Evolutionary conservation across 2,797 vertebrate species (phyloP), one percentile per base, ranked within the genome.

Genomic region (Myripristis murdjan): DNA sequence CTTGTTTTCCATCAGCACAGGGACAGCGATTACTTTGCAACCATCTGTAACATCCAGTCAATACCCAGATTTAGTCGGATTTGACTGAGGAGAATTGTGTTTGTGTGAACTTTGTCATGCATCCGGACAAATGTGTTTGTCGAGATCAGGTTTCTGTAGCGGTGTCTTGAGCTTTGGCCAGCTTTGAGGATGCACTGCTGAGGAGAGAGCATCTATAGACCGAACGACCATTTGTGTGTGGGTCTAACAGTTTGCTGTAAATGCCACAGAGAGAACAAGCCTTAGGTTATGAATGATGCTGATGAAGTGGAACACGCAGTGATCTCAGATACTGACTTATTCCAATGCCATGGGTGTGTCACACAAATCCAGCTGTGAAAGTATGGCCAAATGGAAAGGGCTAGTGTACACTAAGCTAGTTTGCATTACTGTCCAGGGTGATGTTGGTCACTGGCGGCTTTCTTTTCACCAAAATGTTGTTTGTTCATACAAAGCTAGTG

Each of bases 401-500:
- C 31, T 61, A 53, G 22, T 65, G 62, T 63, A 24, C 20, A 64
- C 44, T 18, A 28, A 46, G 59, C 20, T 23, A 14, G 53, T 41
- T 11, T 33, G 11, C 37, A 11, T 11, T 39, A 39, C 37, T 39
- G 37, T 39, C 11, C 37, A 39, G 37, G 37, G 11, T 39, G 20
- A 10, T 57, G 64, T 39, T 23, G 26, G 28, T 54, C 47, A 52
- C 22, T 33, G 28, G 28, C 64, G 1, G 22, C 55, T 66, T 49
- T 47, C 4, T 61, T 47, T 64, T 23, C 2, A 48, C 20, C 58
- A 55, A 41, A 52, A 46, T 71, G 26, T 18, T 31, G 51, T 78
- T 84, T 81, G 41, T 54, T 71, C 15, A 22, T 2, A 10, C 20
- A 35, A 31, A 56, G 31, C 37, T 52, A 70, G 66, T 3, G 56